These are phyloP conservation scores for Labeo rohita DNA, from an alignment of 2,113 vertebrate species.

Conservation along the genomic window DNA sequence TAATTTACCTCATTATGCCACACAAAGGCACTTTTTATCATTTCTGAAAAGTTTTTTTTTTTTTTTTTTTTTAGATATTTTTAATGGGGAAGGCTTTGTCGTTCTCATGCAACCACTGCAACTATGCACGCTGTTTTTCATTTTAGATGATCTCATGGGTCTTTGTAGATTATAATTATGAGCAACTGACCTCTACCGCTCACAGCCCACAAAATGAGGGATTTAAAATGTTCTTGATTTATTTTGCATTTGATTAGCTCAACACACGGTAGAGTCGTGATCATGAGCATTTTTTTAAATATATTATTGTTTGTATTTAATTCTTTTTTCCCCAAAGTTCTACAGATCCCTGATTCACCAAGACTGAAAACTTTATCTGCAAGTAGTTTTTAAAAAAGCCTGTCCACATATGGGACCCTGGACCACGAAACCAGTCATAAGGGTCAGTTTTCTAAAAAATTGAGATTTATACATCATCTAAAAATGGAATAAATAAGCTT, in stretches of 20 bases:
- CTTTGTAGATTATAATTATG: slow-evolving; percentile 58
- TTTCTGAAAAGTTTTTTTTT: slow-evolving; percentile 48
- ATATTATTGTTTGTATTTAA: not conserved
- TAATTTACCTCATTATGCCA: slow-evolving; percentile 79
- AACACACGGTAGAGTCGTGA: not conserved
- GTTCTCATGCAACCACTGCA: slow-evolving; percentile 40
- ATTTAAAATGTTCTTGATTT: slow-evolving; percentile 1
- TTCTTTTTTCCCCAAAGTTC: not conserved
- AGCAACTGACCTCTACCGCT: slow-evolving; percentile 48
- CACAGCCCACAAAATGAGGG: slow-evolving; percentile 13
- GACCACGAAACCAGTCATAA: too few species aligned
- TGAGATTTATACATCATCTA: too few species aligned
- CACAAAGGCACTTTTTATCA: slow-evolving; percentile 59
- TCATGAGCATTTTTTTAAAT: not conserved
- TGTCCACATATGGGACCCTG: not conserved
- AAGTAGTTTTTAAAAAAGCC: not conserved
- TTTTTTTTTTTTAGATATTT: slow-evolving; percentile 19
- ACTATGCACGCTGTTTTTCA: slow-evolving; percentile 21
- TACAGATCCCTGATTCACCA: not conserved
- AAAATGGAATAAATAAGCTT: too few species aligned
- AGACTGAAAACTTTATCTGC: not conserved
- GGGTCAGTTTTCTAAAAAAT: too few species aligned
- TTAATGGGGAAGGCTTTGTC: slow-evolving; percentile 52
- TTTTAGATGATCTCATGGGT: slow-evolving; percentile 37
- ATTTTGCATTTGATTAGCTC: slow-evolving; percentile 16